Evolutionary conservation across 2,797 vertebrate species (phyloP).

Genomic region (Hydrolagus colliei): DNA sequence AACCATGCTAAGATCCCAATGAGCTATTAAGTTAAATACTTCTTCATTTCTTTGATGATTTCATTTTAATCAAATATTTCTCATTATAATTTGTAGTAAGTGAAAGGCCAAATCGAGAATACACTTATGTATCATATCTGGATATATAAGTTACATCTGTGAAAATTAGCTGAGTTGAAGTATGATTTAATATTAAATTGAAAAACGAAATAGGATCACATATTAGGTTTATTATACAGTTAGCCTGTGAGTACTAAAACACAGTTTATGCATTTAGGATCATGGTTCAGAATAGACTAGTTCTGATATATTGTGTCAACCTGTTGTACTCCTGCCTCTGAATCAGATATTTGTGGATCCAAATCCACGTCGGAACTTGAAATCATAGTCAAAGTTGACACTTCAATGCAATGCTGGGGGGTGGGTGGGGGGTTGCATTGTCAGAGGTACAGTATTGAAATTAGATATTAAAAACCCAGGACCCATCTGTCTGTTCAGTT

Average conservation of each 20-base stretch:
- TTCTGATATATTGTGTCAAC: too few species aligned
- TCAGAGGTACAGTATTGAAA: too few species aligned
- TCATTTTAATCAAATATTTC: background rate
- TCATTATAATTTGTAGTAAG: background rate
- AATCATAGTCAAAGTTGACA: too few species aligned
- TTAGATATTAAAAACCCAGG: too few species aligned
- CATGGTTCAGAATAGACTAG: too few species aligned
- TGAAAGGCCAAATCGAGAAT: background rate
- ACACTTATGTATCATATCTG: background rate
- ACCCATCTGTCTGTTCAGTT: too few species aligned
- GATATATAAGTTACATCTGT: background rate
- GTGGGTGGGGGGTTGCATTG: too few species aligned
- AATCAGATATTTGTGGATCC: too few species aligned
- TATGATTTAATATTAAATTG: slow-evolving; percentile 21
- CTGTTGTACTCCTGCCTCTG: too few species aligned
- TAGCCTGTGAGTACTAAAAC: background rate
- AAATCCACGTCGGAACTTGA: too few species aligned
- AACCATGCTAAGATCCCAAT: slow-evolving; percentile 5
- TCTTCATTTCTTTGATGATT: slow-evolving; percentile 10
- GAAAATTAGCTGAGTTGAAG: background rate
- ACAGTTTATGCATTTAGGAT: background rate
- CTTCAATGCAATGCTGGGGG: too few species aligned
- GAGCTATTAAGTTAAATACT: background rate
- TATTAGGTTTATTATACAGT: background rate
- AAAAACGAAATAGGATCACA: background rate